A percentile compares a stretch with the other conserved stretches of the same genome.
phyloP scores from a whole-genome alignment of 1,140 invertebrate species.

The Bombus fervidus region DNA sequence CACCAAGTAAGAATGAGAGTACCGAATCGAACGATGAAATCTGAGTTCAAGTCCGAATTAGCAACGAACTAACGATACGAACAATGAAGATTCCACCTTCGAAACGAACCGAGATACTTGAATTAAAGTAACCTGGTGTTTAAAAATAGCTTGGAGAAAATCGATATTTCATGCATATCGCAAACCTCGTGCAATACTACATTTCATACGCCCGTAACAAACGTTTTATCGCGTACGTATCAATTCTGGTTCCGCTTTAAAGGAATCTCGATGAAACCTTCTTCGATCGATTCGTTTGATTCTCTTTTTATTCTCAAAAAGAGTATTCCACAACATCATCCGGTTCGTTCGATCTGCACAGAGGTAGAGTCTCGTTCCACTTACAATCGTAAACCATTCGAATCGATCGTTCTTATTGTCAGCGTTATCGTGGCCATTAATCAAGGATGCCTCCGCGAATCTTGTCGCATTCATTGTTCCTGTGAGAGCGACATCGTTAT shows the following conservation, averaged over 20 bases:
- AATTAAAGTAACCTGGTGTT: neutral
- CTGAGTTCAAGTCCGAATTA: too few relatives aligned
- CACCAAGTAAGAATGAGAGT: too few relatives aligned
- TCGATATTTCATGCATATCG: neutral
- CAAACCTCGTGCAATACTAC: neutral
- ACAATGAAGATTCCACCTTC: too few relatives aligned
- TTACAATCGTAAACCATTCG: conserved; percentile 19
- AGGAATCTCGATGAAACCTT: too few relatives aligned
- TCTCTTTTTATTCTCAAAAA: neutral
- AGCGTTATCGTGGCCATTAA: conserved; percentile 50
- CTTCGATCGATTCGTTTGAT: neutral
- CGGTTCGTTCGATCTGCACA: conserved; percentile 3
- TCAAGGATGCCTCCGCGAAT: conserved; percentile 45
- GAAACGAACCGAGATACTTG: too few relatives aligned
- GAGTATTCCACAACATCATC: neutral
- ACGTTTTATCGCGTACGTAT: neutral
- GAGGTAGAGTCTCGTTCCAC: neutral
- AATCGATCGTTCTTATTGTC: conserved; percentile 51
- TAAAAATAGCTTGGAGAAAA: neutral
- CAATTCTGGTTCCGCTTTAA: too few relatives aligned
- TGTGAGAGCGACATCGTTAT: conserved; percentile 44
- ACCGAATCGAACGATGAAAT: too few relatives aligned
- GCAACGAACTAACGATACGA: too few relatives aligned
- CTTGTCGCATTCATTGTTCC: conserved; percentile 60
- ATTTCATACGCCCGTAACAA: neutral